Percentiles rank a stretch among this genome's conserved stretches.
phyloP scores from a whole-genome alignment of 2,888 invertebrate genomes.

The Drepana falcataria region DNA sequence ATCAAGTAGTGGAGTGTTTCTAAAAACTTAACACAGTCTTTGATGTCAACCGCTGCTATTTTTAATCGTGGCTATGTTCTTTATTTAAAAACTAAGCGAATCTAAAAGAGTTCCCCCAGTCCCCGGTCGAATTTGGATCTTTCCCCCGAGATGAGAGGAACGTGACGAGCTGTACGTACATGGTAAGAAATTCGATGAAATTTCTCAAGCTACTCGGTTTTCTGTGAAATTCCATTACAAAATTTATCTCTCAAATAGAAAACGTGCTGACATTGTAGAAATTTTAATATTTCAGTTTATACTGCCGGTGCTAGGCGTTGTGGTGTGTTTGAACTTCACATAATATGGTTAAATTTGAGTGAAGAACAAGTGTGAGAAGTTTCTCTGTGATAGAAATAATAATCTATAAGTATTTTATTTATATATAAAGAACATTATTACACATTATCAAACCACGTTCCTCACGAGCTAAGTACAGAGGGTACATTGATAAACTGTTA shows the following conservation, averaged over 20 bases:
- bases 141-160: constrained; percentile 26
- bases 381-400: too few species aligned
- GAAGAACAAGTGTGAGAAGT: too few species aligned
- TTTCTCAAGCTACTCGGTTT: constrained; percentile 23
- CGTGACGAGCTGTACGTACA: constrained; percentile 41
- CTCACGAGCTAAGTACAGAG: too few species aligned
- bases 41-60: too few species aligned
- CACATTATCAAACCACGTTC: too few species aligned
- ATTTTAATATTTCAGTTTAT: constrained; percentile 9
- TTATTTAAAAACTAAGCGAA: constrained; percentile 18
- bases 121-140: constrained; percentile 45
- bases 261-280: constrained; percentile 18
- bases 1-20: too few species aligned
- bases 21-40: too few species aligned
- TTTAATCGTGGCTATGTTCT: neutral
- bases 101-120: constrained; percentile 37
- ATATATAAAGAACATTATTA: too few species aligned
- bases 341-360: too few species aligned
- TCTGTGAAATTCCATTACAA: constrained; percentile 17
- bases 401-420: too few species aligned
- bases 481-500: too few species aligned
- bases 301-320: neutral
- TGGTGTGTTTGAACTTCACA: too few species aligned
- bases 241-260: constrained; percentile 12
- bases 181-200: constrained; percentile 27